Conservation (phyloP, 2,797 vertebrate genomes). For the Sebastes reedi region DNA sequence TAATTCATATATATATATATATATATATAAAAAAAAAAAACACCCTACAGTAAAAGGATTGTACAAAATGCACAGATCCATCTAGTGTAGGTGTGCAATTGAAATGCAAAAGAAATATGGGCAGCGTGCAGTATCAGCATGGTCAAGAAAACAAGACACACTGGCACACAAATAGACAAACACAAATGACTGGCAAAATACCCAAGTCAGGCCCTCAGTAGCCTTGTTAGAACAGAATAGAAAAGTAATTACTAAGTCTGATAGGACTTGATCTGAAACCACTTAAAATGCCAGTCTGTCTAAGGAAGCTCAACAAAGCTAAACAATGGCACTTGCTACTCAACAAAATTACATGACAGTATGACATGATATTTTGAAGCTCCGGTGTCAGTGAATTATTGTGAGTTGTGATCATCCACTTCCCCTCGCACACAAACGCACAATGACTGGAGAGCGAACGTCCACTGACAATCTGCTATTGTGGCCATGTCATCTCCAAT, state of each 20-base stretch:
- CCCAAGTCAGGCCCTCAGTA: not conserved
- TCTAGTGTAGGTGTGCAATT: conserved; percentile 20
- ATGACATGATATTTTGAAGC: conserved; percentile 17
- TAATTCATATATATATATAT: not conserved
- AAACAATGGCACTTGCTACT: conserved; percentile 8
- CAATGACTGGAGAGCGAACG: conserved; percentile 18
- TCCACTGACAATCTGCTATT: conserved; percentile 57
- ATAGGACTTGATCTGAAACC: conserved; percentile 22
- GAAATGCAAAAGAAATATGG: conserved; percentile 14
- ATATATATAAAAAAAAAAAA: conserved; percentile 10
- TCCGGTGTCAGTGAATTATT: conserved; percentile 22
- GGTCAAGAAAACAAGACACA: conserved; percentile 41
- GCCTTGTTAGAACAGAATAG: conserved; percentile 3
- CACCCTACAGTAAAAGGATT: not conserved
- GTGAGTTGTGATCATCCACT: conserved; percentile 22
- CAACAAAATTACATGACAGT: conserved; percentile 3
- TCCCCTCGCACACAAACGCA: conserved; percentile 24
- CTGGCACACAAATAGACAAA: conserved; percentile 5
- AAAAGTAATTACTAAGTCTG: conserved; percentile 40
- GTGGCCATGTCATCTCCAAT: conserved; percentile 66
- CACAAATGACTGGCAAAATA: conserved; percentile 1
- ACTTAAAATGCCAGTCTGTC: conserved; percentile 19
- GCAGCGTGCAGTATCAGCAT: not conserved
- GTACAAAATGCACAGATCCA: conserved; percentile 2
- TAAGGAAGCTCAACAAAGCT: conserved; percentile 19